Base-by-base conservation (phyloP, 2,888 invertebrate species). In the Drosophila borborema region DNA sequence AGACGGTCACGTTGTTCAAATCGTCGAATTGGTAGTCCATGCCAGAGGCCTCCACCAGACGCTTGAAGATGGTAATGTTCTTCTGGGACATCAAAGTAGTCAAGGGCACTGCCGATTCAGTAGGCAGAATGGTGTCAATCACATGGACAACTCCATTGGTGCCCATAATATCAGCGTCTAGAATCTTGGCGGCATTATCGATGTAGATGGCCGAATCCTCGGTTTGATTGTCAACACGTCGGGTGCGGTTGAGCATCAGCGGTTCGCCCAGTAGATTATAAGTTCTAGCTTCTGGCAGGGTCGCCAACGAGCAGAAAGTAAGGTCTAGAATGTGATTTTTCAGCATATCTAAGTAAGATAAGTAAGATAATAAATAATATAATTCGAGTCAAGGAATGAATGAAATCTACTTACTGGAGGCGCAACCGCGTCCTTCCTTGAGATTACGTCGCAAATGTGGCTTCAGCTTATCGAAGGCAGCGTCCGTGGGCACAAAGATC, bases 111-210 rank as follows among this genome's bases (percentile, higher is more conserved):
- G 92, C 93, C 28, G 95, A 94, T 73, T 95, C 94, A 0, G 96
- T 96, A 61, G 96, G 94, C 51, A 96, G 90, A 34, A 96, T 94
- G 4, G 94, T 94, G 82, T 96, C 96, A 74, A 96, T 94, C 38
- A 95, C 93, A 90, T 96, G 96, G 36, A 96, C 90, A 3, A 96
- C 96, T n/a, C 96, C 96, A 92, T 96, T 96, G 2, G 95, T 95
- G 14, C 94, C 96, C 92, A 96, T 94, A 36, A 95, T 93, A 89
- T 96, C 96, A 5, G 93, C 91, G 64, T 94, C 94, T 9, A 94
- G 90, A 34, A 96, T 94, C 88, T 94, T 94, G 0, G 95, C 94
- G 55, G 94, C 93, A 18, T 94, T 94, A 79, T 95, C 94, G 34
- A 96, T 94, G 43, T 95, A 88, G 36, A 91, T 85, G 5, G 82